A percentile compares a stretch with the other conserved stretches of the same genome.
Conservation (phyloP, 2,888 invertebrate species). For the Xestia rhomboidea region DNA sequence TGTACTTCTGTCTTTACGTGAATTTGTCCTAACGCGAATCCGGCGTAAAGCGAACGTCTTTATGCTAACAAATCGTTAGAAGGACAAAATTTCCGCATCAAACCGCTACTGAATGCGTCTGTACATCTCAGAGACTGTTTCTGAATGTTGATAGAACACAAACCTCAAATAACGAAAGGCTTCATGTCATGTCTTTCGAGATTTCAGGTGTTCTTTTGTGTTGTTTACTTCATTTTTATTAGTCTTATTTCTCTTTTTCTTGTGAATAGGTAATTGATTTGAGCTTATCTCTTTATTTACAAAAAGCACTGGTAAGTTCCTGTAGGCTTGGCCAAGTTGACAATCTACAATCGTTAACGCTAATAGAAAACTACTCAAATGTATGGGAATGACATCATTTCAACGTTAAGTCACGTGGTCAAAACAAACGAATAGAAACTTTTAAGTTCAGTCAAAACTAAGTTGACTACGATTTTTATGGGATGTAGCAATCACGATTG, state of each 20-base stretch:
- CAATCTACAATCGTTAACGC: too few species aligned
- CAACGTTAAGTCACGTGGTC: too few species aligned
- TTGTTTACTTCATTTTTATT: not conserved
- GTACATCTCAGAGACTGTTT: constrained; percentile 5
- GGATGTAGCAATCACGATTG: too few species aligned
- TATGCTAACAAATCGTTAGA: constrained; percentile 31
- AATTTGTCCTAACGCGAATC: too few species aligned
- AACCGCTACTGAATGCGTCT: constrained; percentile 1
- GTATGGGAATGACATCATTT: too few species aligned
- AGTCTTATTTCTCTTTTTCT: not conserved
- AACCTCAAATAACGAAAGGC: constrained; percentile 15
- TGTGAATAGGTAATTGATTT: not conserved
- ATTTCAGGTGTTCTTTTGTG: not conserved
- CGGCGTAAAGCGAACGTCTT: too few species aligned
- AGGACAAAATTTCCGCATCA: constrained; percentile 7
- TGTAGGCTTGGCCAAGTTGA: too few species aligned
- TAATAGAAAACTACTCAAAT: too few species aligned
- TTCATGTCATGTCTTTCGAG: not conserved
- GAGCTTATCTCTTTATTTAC: not conserved
- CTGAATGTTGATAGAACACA: constrained; percentile 25
- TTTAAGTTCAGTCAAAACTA: too few species aligned
- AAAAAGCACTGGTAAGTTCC: not conserved
- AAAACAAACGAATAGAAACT: too few species aligned
- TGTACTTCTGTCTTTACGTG: too few species aligned
- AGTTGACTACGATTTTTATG: too few species aligned